A percentile compares a stretch with the other conserved stretches of the same genome.
Evolutionary conservation across 2,113 vertebrate species (phyloP).

Genomic region (Noturus placidus): DNA sequence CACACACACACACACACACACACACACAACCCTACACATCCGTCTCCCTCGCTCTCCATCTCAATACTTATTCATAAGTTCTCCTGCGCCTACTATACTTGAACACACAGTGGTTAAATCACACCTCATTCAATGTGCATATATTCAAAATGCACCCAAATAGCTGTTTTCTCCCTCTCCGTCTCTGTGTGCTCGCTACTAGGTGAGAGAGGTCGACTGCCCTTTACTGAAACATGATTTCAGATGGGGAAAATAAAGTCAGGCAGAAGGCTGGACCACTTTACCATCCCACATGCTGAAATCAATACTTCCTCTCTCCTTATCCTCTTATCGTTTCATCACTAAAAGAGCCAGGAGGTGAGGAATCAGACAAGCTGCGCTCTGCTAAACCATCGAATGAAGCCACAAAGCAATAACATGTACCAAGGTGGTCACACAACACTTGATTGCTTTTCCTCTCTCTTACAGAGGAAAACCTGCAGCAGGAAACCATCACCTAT

Average conservation of each 20-base stretch:
- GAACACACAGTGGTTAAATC: neutral
- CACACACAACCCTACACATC: neutral
- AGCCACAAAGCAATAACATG: slow-evolving; percentile 15
- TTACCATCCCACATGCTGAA: slow-evolving; percentile 41
- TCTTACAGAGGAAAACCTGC: neutral
- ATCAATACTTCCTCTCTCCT: slow-evolving; percentile 45
- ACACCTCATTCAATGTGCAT: neutral
- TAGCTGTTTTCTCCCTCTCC: neutral
- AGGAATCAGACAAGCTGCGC: slow-evolving; percentile 17
- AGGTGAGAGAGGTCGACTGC: neutral
- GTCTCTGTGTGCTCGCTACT: neutral
- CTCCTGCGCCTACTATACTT: neutral
- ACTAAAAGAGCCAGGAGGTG: slow-evolving; percentile 25
- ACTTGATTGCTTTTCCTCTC: neutral
- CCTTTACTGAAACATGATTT: slow-evolving; percentile 12
- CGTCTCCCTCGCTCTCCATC: neutral
- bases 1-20: neutral
- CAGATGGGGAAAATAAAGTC: slow-evolving; percentile 8
- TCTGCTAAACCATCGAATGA: slow-evolving; percentile 10
- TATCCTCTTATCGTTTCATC: slow-evolving; percentile 31
- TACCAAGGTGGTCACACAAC: neutral
- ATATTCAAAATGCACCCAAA: neutral
- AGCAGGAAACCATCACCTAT: neutral
- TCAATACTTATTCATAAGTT: slow-evolving; percentile 8
- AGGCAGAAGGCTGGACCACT: slow-evolving; percentile 13